Evolutionary conservation across 2,888 invertebrate species (phyloP).

Genomic region (Melanotus villosus): DNA sequence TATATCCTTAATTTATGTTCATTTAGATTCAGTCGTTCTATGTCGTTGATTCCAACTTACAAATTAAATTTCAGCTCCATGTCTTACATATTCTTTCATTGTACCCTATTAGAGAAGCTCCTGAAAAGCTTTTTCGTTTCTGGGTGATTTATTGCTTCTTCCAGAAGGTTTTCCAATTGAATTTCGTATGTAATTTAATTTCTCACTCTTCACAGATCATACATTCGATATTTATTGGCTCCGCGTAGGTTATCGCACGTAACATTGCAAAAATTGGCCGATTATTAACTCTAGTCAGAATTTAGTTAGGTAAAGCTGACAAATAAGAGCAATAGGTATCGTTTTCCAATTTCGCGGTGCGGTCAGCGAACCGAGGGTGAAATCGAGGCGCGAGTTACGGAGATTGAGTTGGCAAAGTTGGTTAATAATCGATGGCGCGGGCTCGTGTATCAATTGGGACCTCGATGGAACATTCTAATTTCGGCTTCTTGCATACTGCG

Average conservation of each 20-base stretch:
- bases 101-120: too few relatives aligned
- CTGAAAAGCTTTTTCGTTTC: too few relatives aligned
- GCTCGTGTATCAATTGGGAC: conserved; percentile 35
- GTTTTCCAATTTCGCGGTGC: conserved; percentile 22
- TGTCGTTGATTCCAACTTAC: too few relatives aligned
- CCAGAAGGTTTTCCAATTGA: too few relatives aligned
- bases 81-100: too few relatives aligned
- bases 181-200: too few relatives aligned
- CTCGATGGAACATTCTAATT: conserved; percentile 40
- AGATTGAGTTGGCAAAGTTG: conserved; percentile 29
- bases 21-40: too few relatives aligned
- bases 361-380: conserved; percentile 26
- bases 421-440: conserved; percentile 32
- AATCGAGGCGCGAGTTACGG: conserved; percentile 21
- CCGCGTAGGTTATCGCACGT: not conserved
- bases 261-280: not conserved
- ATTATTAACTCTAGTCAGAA: not conserved
- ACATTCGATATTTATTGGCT: too few relatives aligned
- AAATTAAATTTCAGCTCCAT: too few relatives aligned
- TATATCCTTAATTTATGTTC: too few relatives aligned
- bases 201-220: too few relatives aligned
- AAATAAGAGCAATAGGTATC: conserved; percentile 12
- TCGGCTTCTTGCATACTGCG: conserved; percentile 41
- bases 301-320: conserved; percentile 5
- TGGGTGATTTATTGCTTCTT: too few relatives aligned